Percentiles rank a stretch among this genome's conserved stretches.
phyloP scores from a whole-genome alignment of 2,888 invertebrate genomes.

The Geotrupes spiniger region DNA sequence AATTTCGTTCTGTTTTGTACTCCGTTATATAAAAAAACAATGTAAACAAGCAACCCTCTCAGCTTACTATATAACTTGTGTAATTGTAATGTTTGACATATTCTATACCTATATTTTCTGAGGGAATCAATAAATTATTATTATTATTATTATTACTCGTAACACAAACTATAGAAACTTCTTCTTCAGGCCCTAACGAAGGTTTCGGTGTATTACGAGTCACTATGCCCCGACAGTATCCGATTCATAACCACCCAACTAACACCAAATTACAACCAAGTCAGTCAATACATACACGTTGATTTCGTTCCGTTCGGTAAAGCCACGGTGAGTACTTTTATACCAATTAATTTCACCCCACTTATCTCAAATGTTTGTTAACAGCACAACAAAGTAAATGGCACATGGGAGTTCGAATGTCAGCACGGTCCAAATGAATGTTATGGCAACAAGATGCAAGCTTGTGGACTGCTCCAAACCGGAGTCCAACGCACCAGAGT shows the following conservation, averaged over 20 bases:
- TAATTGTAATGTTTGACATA: too few species aligned
- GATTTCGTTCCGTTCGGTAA: constrained; percentile 56
- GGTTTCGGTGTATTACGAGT: constrained; percentile 55
- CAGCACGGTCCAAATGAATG: constrained; percentile 56
- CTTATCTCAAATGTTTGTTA: neutral
- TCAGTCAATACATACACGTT: constrained; percentile 20
- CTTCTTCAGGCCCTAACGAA: constrained; percentile 28
- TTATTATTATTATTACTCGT: too few species aligned
- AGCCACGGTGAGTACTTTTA: constrained; percentile 46
- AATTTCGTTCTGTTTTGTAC: too few species aligned
- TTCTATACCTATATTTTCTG: too few species aligned
- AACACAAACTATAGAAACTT: neutral
- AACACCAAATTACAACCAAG: constrained; percentile 35
- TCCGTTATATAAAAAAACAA: too few species aligned
- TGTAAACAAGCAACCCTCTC: too few species aligned
- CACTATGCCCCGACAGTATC: constrained; percentile 54
- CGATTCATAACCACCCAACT: constrained; percentile 50
- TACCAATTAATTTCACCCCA: neutral
- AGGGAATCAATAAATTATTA: neutral
- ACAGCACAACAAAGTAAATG: constrained; percentile 20
- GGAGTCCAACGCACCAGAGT: constrained; percentile 10
- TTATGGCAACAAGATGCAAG: constrained; percentile 54
- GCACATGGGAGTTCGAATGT: constrained; percentile 47
- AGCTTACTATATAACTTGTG: too few species aligned
- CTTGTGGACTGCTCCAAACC: constrained; percentile 50